These are phyloP conservation scores for Paralvinella palmiformis DNA, from an alignment of 1,140 invertebrate species.

Conservation along the genomic window DNA sequence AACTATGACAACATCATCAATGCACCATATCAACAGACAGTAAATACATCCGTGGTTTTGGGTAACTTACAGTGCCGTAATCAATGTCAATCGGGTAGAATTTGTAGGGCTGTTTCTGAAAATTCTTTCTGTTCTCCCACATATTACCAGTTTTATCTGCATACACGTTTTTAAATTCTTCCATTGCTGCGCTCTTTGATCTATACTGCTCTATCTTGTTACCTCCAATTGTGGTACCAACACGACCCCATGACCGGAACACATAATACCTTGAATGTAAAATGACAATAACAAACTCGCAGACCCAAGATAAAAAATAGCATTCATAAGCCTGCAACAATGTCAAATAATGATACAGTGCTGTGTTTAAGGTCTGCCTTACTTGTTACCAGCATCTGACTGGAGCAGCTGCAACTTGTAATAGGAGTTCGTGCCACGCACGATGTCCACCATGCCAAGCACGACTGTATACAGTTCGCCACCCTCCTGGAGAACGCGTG, in stretches of 20 bases:
- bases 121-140: constrained; percentile 64
- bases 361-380: no score
- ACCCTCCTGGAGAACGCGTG: constrained; percentile 67
- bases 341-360: no score
- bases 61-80: constrained; percentile 55
- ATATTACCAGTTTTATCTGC: constrained; percentile 78
- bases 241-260: constrained; percentile 89
- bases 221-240: constrained; percentile 83
- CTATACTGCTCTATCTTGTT: constrained; percentile 63
- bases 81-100: constrained; percentile 90
- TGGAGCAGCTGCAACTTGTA: constrained; percentile 92
- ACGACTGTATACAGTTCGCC: constrained; percentile 66
- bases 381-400: constrained; percentile 62
- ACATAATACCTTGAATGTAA: constrained; percentile 63
- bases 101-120: constrained; percentile 72
- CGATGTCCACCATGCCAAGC: constrained; percentile 78
- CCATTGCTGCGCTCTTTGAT: constrained; percentile 41
- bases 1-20: no score
- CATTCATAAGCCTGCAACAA: no score
- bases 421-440: constrained; percentile 81
- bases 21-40: no score
- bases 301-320: no score
- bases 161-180: constrained; percentile 65
- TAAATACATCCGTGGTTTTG: no score
- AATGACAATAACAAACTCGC: constrained; percentile 11